Percentiles rank a stretch among this genome's conserved stretches.
Conservation (phyloP, 2,113 vertebrate species). For the Natator depressus region DNA sequence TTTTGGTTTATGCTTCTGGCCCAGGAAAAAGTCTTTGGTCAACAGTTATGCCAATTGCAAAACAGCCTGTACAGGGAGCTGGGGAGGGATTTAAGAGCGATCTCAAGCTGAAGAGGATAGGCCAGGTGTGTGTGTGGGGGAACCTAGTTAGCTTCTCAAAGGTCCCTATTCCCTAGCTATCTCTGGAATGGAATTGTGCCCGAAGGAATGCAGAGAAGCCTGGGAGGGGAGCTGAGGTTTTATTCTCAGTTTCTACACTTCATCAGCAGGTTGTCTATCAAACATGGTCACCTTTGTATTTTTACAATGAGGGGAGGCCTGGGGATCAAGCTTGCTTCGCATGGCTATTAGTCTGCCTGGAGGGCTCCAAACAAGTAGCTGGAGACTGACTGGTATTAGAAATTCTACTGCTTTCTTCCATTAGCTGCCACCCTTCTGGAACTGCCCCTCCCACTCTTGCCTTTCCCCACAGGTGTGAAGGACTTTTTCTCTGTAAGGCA, state of each 20-base stretch:
- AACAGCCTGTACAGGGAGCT: neutral
- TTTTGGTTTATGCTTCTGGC: slow-evolving; percentile 71
- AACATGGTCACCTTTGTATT: neutral
- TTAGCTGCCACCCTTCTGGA: neutral
- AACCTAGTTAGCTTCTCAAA: neutral
- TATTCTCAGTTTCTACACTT: neutral
- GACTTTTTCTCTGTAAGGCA: neutral
- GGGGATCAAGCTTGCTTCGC: neutral
- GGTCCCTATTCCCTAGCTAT: neutral
- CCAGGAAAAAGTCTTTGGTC: slow-evolving; percentile 76
- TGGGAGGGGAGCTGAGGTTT: neutral
- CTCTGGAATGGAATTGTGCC: neutral
- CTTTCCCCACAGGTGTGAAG: neutral
- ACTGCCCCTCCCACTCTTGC: neutral
- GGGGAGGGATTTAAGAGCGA: neutral
- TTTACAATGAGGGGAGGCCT: neutral
- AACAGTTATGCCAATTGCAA: slow-evolving; percentile 50
- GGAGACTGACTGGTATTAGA: neutral
- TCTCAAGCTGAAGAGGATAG: neutral
- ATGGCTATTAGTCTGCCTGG: neutral
- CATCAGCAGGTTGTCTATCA: neutral
- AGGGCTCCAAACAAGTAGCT: neutral
- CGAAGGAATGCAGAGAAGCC: neutral
- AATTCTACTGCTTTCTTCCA: neutral
- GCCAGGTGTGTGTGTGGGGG: neutral